phyloP scores from a whole-genome alignment of 1,140 invertebrate species.

The Drosophila seguyi region DNA sequence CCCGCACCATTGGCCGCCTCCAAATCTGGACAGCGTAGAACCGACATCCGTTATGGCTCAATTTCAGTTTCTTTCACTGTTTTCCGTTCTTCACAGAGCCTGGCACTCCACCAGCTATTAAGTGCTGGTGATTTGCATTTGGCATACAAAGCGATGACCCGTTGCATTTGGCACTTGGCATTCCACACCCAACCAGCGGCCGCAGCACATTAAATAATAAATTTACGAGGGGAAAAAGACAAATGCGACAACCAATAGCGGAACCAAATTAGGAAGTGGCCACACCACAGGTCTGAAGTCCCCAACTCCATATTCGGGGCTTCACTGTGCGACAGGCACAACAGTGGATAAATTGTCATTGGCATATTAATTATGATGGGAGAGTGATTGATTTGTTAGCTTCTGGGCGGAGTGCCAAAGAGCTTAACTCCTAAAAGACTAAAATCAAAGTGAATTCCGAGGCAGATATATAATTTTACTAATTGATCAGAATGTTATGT shows the following conservation, averaged over 20 bases:
- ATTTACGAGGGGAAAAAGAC: constrained; percentile 50
- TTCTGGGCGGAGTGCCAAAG: background rate
- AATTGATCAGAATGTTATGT: background rate
- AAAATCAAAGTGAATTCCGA: background rate
- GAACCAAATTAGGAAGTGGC: constrained; percentile 84
- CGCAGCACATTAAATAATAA: constrained; percentile 73
- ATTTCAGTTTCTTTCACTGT: constrained; percentile 63
- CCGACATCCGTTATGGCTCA: constrained; percentile 70
- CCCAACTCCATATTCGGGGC: constrained; percentile 61
- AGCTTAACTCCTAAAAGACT: no score
- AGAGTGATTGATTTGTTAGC: constrained; percentile 24
- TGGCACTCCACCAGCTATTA: constrained; percentile 1
- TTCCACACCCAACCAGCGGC: constrained; percentile 56
- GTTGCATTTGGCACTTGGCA: constrained; percentile 66
- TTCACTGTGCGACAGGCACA: constrained; percentile 13
- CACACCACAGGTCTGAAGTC: constrained; percentile 32
- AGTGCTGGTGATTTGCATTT: constrained; percentile 34
- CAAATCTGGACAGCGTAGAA: constrained; percentile 33
- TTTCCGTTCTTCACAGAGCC: constrained; percentile 5
- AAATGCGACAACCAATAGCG: constrained; percentile 66
- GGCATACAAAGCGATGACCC: constrained; percentile 52
- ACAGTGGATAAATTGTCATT: constrained; percentile 46
- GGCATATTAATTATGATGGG: constrained; percentile 67
- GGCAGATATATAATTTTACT: background rate
- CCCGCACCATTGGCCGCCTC: constrained; percentile 11